Percentiles rank a stretch among this genome's conserved stretches.
Conservation (phyloP, 2,113 vertebrate species). For the Xiphophorus maculatus region DNA sequence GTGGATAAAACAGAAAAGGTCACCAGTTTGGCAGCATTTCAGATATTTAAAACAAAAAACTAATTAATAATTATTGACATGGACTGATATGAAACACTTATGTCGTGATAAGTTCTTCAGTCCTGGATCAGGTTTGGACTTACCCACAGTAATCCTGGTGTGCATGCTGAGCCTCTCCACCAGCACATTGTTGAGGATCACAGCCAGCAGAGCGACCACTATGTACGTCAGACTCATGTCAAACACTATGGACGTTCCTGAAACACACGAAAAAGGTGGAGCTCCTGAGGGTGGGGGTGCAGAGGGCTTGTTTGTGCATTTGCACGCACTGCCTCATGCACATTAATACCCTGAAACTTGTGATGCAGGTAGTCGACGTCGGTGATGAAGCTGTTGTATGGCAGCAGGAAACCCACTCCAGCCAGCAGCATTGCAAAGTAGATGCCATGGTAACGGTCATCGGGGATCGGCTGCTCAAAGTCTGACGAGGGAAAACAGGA, state of each 20-base stretch:
- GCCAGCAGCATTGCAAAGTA: slow-evolving; percentile 98
- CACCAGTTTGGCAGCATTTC: no score
- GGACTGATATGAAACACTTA: no score
- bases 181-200: slow-evolving; percentile 93
- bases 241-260: slow-evolving; percentile 96
- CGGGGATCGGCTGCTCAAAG: slow-evolving; percentile 86
- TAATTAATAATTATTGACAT: no score
- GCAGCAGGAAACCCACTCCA: slow-evolving; percentile 95
- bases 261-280: slow-evolving; percentile 23
- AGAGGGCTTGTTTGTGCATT: neutral
- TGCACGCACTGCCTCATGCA: neutral
- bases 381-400: slow-evolving; percentile 98
- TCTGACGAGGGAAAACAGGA: slow-evolving; percentile 56
- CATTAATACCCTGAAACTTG: slow-evolving; percentile 89
- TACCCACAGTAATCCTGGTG: slow-evolving; percentile 93
- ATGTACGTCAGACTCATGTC: slow-evolving; percentile 99
- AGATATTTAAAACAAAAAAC: no score
- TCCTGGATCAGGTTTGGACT: slow-evolving; percentile 32
- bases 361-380: slow-evolving; percentile 97
- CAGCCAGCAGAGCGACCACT: slow-evolving; percentile 90
- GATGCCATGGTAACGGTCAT: slow-evolving; percentile 94
- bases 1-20: no score
- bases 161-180: slow-evolving; percentile 94
- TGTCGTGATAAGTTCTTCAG: no score
- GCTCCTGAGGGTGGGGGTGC: neutral